Conservation (phyloP, 1,140 invertebrate species). For the Mercenaria mercenaria region DNA sequence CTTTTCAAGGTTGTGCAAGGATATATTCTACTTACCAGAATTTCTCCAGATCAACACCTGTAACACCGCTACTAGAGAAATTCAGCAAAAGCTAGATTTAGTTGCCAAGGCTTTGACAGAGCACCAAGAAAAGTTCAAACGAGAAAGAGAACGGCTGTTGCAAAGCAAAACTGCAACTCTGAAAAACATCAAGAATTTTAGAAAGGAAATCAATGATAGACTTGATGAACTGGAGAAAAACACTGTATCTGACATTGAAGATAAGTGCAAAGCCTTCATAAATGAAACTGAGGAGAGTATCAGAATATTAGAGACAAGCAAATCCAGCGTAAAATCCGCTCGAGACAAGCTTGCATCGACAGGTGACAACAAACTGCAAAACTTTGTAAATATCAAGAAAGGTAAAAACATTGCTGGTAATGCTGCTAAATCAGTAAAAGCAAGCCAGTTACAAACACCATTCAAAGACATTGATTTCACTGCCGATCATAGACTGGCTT, state of each 20-base stretch:
- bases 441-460: not conserved
- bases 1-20: not conserved
- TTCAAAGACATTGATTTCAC: not conserved
- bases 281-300: not conserved
- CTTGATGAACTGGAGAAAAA: not conserved
- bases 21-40: conserved; percentile 13
- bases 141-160: not conserved
- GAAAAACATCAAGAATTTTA: not conserved
- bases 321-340: not conserved
- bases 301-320: not conserved
- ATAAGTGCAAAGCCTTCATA: not conserved
- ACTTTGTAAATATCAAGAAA: not conserved
- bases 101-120: not conserved
- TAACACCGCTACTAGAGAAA: not conserved
- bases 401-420: not conserved
- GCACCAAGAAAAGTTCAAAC: not conserved
- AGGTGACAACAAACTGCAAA: not conserved
- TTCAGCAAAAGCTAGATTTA: not conserved
- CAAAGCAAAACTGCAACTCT: not conserved
- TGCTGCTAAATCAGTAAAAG: not conserved
- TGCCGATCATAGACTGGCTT: not conserved
- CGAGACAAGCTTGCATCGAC: not conserved
- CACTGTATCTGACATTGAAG: not conserved
- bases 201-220: not conserved
- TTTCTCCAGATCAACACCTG: not conserved